Evolutionary conservation across 1,140 invertebrate species (phyloP).

Genomic region (Danaus melanippus): DNA sequence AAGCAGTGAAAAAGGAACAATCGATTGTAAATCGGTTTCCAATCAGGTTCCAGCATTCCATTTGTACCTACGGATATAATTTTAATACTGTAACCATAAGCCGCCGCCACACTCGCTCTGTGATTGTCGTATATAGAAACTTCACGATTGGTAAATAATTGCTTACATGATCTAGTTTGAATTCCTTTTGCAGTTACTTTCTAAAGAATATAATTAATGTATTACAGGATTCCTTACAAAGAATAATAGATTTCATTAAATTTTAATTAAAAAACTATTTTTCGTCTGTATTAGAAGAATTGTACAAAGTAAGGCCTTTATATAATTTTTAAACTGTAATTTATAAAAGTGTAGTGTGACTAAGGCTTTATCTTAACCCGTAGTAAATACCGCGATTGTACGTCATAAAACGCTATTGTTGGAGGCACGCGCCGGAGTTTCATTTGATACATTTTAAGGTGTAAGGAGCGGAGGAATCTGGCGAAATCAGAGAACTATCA

Average conservation of each 20-base stretch:
- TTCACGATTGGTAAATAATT: too few species aligned
- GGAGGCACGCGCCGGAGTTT: constrained; percentile 27
- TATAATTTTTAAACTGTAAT: too few species aligned
- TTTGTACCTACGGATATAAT: constrained; percentile 26
- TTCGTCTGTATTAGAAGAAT: too few species aligned
- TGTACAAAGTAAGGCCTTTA: too few species aligned
- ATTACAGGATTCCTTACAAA: too few species aligned
- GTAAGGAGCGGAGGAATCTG: too few species aligned
- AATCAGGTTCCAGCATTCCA: constrained; percentile 34
- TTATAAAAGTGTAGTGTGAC: not conserved
- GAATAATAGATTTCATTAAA: too few species aligned
- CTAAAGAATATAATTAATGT: too few species aligned
- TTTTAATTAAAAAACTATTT: too few species aligned
- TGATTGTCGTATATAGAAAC: not conserved
- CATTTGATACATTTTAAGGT: not conserved
- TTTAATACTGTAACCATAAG: constrained; percentile 15
- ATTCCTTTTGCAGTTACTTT: too few species aligned
- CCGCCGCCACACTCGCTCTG: constrained; percentile 8
- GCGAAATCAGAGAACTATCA: too few species aligned
- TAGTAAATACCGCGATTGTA: constrained; percentile 17
- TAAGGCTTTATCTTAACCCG: constrained; percentile 5
- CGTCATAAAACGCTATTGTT: constrained; percentile 32
- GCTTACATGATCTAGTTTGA: too few species aligned
- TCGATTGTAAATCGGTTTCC: constrained; percentile 41
- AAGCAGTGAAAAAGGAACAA: constrained; percentile 32